These are phyloP conservation scores for Alethe castanea DNA, from an alignment of 2,113 vertebrate species.

Conservation along the genomic window DNA sequence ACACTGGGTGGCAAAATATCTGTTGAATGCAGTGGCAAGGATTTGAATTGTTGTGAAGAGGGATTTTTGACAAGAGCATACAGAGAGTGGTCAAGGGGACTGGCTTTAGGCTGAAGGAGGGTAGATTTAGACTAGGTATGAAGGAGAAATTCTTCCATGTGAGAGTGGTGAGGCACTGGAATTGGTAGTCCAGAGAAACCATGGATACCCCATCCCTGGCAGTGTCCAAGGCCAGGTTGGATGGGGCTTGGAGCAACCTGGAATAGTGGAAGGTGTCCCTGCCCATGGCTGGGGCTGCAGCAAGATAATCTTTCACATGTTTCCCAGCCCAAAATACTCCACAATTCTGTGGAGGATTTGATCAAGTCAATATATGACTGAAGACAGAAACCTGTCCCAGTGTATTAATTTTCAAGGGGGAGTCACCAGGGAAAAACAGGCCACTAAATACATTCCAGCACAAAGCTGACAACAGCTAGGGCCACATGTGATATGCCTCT, in stretches of 20 bases:
- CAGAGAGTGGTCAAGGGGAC: too few species aligned
- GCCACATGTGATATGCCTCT: conserved; percentile 31
- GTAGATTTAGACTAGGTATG: not conserved
- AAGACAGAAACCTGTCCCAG: not conserved
- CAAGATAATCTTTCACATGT: not conserved
- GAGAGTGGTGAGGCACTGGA: not conserved
- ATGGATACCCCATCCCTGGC: not conserved
- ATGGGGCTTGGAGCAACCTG: not conserved
- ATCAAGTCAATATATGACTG: not conserved
- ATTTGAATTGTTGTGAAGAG: not conserved
- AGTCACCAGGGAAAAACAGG: not conserved
- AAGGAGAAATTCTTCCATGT: not conserved
- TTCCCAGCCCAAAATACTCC: not conserved
- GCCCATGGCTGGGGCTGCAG: not conserved
- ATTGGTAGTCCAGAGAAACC: not conserved
- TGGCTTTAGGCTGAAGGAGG: not conserved
- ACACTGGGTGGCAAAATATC: not conserved
- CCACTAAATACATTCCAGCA: conserved; percentile 9
- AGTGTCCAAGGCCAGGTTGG: not conserved
- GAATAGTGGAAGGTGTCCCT: not conserved
- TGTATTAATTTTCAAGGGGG: not conserved
- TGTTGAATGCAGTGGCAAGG: not conserved
- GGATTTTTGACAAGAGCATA: not conserved
- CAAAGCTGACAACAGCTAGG: conserved; percentile 53
- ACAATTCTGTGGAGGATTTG: not conserved